Percentiles rank a stretch among this genome's conserved stretches.
phyloP scores from a whole-genome alignment of 2,797 vertebrate species.

The Gallinago stenura region DNA sequence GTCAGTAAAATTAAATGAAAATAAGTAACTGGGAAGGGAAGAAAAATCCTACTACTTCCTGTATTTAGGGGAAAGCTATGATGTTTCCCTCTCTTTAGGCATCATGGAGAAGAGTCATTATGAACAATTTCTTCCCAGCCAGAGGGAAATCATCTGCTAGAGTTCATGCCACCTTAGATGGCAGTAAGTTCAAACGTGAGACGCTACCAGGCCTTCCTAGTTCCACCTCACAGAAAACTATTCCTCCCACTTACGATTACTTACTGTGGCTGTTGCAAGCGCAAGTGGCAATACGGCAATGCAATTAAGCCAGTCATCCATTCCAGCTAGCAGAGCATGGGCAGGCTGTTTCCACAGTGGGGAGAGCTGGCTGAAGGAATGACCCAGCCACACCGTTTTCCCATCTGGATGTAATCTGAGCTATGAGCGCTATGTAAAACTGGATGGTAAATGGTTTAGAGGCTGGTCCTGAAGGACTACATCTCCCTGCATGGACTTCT shows the following conservation, averaged over 20 bases:
- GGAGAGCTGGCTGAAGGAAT: neutral
- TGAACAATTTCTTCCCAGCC: neutral
- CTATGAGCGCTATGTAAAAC: neutral
- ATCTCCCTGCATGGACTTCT: neutral
- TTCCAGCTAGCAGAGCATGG: neutral
- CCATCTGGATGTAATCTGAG: slow-evolving; percentile 42
- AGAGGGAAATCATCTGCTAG: neutral
- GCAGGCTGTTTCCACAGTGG: neutral
- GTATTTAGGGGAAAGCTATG: neutral
- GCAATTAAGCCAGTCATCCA: neutral
- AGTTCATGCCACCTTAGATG: neutral
- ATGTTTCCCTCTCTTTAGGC: neutral
- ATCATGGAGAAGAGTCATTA: neutral
- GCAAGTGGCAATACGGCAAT: neutral
- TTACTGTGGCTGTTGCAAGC: neutral
- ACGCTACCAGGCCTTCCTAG: neutral
- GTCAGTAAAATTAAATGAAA: neutral
- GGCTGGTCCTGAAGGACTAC: neutral
- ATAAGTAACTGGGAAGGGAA: neutral
- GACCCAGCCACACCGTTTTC: neutral
- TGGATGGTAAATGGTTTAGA: slow-evolving; percentile 18
- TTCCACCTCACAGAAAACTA: neutral
- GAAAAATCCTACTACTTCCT: neutral
- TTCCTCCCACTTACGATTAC: neutral
- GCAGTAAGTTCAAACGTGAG: neutral